Conservation (phyloP, 2,888 invertebrate species). For the Andrena hattorfiana region DNA sequence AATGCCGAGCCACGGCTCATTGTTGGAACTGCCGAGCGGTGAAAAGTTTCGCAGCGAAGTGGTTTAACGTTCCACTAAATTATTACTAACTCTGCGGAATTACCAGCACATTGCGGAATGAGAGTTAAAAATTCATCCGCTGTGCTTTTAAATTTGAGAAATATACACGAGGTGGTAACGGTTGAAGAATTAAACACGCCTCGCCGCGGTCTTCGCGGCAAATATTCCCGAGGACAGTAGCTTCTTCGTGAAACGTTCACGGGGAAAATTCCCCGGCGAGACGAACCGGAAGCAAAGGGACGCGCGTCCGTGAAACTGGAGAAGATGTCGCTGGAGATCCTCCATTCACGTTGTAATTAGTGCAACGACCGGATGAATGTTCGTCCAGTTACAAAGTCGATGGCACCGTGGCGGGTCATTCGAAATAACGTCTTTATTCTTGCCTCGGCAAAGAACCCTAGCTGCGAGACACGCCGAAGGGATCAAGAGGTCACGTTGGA, state of each 20-base stretch:
- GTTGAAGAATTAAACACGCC: not conserved
- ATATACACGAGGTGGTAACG: not conserved
- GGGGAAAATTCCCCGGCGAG: slow-evolving; percentile 16
- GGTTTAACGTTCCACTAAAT: slow-evolving; percentile 38
- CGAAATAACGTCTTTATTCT: slow-evolving; percentile 73
- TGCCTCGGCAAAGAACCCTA: slow-evolving; percentile 65
- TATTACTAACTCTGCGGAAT: slow-evolving; percentile 11
- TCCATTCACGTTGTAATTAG: slow-evolving; percentile 70
- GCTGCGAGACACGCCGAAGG: slow-evolving; percentile 39
- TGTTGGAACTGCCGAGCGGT: slow-evolving; percentile 5
- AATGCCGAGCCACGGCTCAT: slow-evolving; percentile 37
- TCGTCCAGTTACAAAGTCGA: slow-evolving; percentile 57
- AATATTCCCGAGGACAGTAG: not conserved
- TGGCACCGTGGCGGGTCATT: slow-evolving; percentile 65
- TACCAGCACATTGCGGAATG: not conserved
- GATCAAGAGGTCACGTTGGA: slow-evolving; percentile 61
- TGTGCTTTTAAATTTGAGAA: not conserved
- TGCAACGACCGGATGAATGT: slow-evolving; percentile 53
- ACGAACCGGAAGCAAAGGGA: slow-evolving; percentile 40
- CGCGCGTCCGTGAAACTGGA: slow-evolving; percentile 29
- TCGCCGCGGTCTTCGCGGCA: not conserved
- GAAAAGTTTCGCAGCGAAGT: slow-evolving; percentile 14
- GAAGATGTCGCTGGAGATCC: slow-evolving; percentile 45
- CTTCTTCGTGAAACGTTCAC: slow-evolving; percentile 29
- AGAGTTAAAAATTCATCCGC: not conserved